Percentiles rank a stretch among this genome's conserved stretches.
These are phyloP conservation scores for Plusia festucae DNA, from an alignment of 2,888 invertebrate species.

Conservation along the genomic window DNA sequence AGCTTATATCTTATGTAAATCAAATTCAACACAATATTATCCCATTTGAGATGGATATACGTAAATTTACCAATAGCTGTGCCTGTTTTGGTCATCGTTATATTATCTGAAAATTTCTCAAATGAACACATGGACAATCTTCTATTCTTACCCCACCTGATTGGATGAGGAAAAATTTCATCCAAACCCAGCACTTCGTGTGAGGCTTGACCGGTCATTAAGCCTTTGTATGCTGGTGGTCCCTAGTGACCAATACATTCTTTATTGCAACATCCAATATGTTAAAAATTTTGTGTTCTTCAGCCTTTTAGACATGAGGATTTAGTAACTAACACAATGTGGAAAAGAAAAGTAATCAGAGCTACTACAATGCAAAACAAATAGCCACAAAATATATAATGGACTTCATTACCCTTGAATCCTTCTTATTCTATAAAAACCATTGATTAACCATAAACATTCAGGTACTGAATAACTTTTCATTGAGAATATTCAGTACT, in stretches of 20 bases:
- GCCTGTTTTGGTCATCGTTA: not conserved
- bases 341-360: not conserved
- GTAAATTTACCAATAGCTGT: not conserved
- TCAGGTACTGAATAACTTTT: not conserved
- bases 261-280: no score
- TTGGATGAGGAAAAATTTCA: no score
- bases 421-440: not conserved
- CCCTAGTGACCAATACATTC: no score
- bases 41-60: not conserved
- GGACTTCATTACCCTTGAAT: not conserved
- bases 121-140: not conserved
- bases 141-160: no score
- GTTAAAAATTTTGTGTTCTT: no score
- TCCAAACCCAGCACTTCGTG: no score
- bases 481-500: not conserved
- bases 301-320: no score
- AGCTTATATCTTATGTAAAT: not conserved
- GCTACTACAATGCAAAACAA: not conserved
- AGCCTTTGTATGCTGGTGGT: no score
- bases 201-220: no score
- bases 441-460: slow-evolving; percentile 1
- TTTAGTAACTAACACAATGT: not conserved
- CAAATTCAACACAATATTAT: not conserved
- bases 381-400: not conserved
- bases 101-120: not conserved